Evolutionary conservation across 2,888 invertebrate genomes (phyloP), one percentile per base, ranked within the genome.

Genomic region (Mylabris sibirica): DNA sequence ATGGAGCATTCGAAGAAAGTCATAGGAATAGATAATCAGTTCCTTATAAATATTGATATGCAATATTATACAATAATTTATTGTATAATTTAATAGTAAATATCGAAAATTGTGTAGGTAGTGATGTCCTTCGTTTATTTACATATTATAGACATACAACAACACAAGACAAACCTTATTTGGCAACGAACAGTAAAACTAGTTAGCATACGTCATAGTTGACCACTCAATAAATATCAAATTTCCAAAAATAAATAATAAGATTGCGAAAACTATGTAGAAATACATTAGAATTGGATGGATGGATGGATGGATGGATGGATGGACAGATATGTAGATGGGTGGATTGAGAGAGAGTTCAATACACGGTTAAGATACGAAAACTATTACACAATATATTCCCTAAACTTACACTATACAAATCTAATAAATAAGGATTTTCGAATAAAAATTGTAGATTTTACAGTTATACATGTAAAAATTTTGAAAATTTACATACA

Each of bases 51-150:
- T 53, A 53, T 22, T 24, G 3, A 53, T 53, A 24, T 53, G 11
- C 14, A 24, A 26, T 26, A 26, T 26, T 12, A 14, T 24, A 24
- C 24, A 22, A 53, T 53, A 26, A 57, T 57, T 57, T 26, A 57
- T 26, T 57, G 57, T 57, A 26, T 57, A 57, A 57, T 26, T 26
- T 26, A 57, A 14, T 57, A 57, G 57, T 57, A 24, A 24, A 57
- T 57, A 57, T 24, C 24, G 24, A 14, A 57, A 57, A 57, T 24
- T 67, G 77, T 72, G 75, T 77, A 72, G 77, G 77, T 72, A 72
- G 72, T 65, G 17, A 66, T 74, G 75, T 77, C 77, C 76, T 77
- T 76, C 76, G 67, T 66, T 30, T 67, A 69, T 67, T 26, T 57
- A 24, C 22, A 24, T 20, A 49, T 49, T 49, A 12, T 11, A 3